Percentiles rank a stretch among this genome's conserved stretches.
Conservation (phyloP, 23 tunicate genomes). For the Ascidia mentula region DNA sequence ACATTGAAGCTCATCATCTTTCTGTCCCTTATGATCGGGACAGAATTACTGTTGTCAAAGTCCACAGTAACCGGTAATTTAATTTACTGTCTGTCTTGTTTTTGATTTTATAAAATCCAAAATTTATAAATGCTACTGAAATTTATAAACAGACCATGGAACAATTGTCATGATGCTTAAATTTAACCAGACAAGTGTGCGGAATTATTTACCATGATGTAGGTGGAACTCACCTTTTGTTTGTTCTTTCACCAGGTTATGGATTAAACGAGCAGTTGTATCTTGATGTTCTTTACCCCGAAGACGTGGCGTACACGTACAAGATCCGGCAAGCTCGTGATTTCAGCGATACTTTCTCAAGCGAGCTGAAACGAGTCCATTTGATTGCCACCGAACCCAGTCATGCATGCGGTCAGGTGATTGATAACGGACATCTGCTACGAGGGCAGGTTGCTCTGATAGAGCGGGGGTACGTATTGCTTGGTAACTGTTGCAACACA, state of each 20-base stretch:
- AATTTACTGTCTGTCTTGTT: too few species aligned
- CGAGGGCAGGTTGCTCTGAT: slow-evolving; percentile 72
- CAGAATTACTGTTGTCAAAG: neutral
- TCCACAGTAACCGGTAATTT: neutral
- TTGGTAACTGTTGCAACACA: neutral
- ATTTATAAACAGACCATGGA: too few species aligned
- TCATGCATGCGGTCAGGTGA: slow-evolving; percentile 61
- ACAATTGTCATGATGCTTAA: too few species aligned
- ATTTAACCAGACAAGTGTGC: too few species aligned
- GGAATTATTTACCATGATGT: too few species aligned
- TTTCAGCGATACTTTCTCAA: slow-evolving; percentile 49
- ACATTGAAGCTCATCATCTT: neutral
- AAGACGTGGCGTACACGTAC: slow-evolving; percentile 71
- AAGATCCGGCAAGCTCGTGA: slow-evolving; percentile 81
- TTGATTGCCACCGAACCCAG: slow-evolving; percentile 64
- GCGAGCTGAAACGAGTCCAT: slow-evolving; percentile 17
- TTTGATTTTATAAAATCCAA: too few species aligned
- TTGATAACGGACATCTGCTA: slow-evolving; percentile 44
- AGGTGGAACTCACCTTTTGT: too few species aligned
- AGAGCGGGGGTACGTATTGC: neutral
- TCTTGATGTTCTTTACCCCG: slow-evolving; percentile 73
- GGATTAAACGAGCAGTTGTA: slow-evolving; percentile 76
- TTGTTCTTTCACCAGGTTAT: too few species aligned
- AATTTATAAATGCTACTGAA: too few species aligned
- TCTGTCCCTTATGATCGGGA: neutral